These are phyloP conservation scores for Megathymus violae DNA, from an alignment of 1,140 invertebrate genomes.

Conservation along the genomic window DNA sequence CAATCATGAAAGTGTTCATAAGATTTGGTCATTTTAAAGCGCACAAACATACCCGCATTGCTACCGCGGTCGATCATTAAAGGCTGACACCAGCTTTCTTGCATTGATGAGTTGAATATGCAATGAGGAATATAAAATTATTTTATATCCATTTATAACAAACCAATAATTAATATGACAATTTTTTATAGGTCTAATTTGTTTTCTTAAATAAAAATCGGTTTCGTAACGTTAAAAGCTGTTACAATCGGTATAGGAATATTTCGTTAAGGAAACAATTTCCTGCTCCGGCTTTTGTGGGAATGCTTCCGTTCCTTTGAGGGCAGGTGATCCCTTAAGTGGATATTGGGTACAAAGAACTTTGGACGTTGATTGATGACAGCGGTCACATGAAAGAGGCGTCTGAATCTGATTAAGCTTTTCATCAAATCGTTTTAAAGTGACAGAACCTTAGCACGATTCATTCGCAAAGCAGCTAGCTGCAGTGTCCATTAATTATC, in stretches of 20 bases:
- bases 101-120: too few relatives aligned
- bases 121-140: too few relatives aligned
- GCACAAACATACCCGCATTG: too few relatives aligned
- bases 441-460: neutral
- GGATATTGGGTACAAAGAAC: slow-evolving; percentile 50
- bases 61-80: too few relatives aligned
- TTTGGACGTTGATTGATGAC: slow-evolving; percentile 52
- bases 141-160: too few relatives aligned
- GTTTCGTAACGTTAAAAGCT: neutral
- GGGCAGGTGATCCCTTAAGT: slow-evolving; percentile 35
- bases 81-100: too few relatives aligned
- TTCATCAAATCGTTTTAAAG: neutral
- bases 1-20: too few relatives aligned
- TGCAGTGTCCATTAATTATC: too few relatives aligned
- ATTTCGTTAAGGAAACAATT: slow-evolving; percentile 14
- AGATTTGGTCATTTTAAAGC: too few relatives aligned
- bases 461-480: neutral
- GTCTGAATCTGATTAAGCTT: slow-evolving; percentile 18
- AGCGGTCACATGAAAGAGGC: slow-evolving; percentile 37
- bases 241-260: neutral
- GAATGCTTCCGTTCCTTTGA: slow-evolving; percentile 23
- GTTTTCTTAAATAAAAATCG: neutral
- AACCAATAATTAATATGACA: too few relatives aligned
- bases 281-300: slow-evolving; percentile 26
- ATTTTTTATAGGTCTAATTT: too few relatives aligned